A percentile compares a stretch with the other conserved stretches of the same genome.
Evolutionary conservation across 2,113 vertebrate genomes (phyloP).

Genomic region (Lophotis ruficrista): DNA sequence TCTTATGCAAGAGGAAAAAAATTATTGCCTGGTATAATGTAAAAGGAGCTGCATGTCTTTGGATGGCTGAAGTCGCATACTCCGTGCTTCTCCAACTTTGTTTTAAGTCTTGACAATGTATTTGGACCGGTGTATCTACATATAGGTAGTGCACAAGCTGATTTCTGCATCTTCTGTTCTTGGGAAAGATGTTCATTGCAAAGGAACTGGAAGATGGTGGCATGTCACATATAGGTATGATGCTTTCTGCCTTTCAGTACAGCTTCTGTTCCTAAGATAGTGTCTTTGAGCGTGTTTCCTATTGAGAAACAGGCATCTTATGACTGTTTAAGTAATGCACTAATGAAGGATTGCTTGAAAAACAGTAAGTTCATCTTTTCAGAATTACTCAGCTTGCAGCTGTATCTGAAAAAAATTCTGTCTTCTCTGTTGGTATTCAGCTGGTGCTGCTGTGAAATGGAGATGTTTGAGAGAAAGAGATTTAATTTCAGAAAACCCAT

Average conservation of each 20-base stretch:
- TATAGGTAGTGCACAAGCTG: not conserved
- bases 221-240: slow-evolving; percentile 9
- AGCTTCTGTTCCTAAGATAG: not conserved
- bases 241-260: not conserved
- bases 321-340: not conserved
- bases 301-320: not conserved
- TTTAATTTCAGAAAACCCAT: not conserved
- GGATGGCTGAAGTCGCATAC: not conserved
- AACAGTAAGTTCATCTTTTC: not conserved
- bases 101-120: not conserved
- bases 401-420: not conserved
- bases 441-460: not conserved
- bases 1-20: not conserved
- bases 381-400: not conserved
- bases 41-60: not conserved
- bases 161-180: not conserved
- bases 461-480: not conserved
- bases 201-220: not conserved
- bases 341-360: not conserved
- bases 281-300: not conserved
- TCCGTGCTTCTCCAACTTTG: accelerated
- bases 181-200: not conserved
- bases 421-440: not conserved
- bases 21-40: not conserved
- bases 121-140: accelerated